These are phyloP conservation scores for Elgonia sp. DNA, from an alignment of 2,888 invertebrate genomes.

Conservation along the genomic window DNA sequence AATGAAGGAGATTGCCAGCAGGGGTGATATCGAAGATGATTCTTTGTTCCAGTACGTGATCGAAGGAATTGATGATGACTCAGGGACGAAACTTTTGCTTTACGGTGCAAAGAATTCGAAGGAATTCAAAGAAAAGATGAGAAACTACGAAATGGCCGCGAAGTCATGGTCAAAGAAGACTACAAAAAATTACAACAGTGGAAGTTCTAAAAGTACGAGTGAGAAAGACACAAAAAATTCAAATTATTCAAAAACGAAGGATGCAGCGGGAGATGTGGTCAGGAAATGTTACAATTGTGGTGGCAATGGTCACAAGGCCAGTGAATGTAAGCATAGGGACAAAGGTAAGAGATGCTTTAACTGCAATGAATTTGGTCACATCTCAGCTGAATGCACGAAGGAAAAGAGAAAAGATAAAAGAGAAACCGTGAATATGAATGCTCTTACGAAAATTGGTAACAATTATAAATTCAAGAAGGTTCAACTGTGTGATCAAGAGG, in stretches of 20 bases:
- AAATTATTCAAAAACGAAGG: too few relatives aligned
- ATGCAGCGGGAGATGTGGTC: too few relatives aligned
- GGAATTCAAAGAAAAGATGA: conserved; percentile 57
- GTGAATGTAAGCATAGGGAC: too few relatives aligned
- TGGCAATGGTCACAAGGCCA: too few relatives aligned
- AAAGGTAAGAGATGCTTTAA: too few relatives aligned
- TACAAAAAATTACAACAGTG: too few relatives aligned
- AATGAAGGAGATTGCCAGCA: conserved; percentile 69
- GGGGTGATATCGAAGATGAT: conserved; percentile 51
- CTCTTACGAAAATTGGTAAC: not conserved
- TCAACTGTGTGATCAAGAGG: not conserved
- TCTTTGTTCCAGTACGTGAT: conserved; percentile 70
- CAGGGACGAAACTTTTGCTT: conserved; percentile 42
- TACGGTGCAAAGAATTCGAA: conserved; percentile 49
- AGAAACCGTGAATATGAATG: not conserved
- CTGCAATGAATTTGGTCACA: too few relatives aligned
- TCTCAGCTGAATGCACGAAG: too few relatives aligned
- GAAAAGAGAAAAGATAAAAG: too few relatives aligned
- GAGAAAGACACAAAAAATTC: too few relatives aligned
- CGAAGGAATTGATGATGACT: conserved; percentile 63
- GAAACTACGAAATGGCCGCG: not conserved
- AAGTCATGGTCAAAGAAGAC: not conserved
- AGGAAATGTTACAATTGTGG: too few relatives aligned
- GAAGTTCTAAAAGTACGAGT: too few relatives aligned
- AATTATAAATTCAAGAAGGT: conserved; percentile 22